These are phyloP conservation scores for Phlogophora meticulosa DNA, from an alignment of 2,888 invertebrate species.

Conservation along the genomic window DNA sequence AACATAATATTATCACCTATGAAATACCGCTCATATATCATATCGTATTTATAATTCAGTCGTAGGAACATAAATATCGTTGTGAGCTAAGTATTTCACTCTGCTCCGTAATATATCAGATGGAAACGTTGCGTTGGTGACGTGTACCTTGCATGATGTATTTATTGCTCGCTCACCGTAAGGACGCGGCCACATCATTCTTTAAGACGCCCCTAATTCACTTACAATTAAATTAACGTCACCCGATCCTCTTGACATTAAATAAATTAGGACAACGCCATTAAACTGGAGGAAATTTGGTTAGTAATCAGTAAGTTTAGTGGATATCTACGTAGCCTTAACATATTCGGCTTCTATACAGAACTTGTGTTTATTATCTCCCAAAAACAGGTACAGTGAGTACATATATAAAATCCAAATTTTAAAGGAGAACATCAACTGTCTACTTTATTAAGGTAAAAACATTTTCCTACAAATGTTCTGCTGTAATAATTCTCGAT, in stretches of 20 bases:
- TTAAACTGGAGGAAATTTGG: constrained; percentile 81
- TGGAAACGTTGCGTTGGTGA: constrained; percentile 75
- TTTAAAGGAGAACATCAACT: constrained; percentile 47
- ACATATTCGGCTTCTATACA: constrained; percentile 9
- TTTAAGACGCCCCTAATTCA: constrained; percentile 83
- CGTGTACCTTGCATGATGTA: constrained; percentile 78
- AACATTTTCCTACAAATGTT: constrained; percentile 48
- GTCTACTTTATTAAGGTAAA: constrained; percentile 43
- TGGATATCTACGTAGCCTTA: constrained; percentile 12
- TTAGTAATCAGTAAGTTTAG: constrained; percentile 77
- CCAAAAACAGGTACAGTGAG: constrained; percentile 23
- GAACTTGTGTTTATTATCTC: constrained; percentile 22
- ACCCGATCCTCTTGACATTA: constrained; percentile 82
- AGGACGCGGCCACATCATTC: constrained; percentile 74
- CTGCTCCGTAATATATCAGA: constrained; percentile 78
- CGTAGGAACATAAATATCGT: constrained; percentile 76
- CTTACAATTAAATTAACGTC: constrained; percentile 86
- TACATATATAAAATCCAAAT: constrained; percentile 26
- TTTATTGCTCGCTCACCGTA: constrained; percentile 79
- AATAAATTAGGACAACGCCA: constrained; percentile 84
- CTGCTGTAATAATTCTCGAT: constrained; percentile 45
- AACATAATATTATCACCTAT: constrained; percentile 54
- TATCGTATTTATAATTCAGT: constrained; percentile 68
- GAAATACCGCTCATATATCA: constrained; percentile 61
- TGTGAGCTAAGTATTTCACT: constrained; percentile 80